Evolutionary conservation across 2,888 invertebrate species (phyloP).

Genomic region (Onchidella celtica): DNA sequence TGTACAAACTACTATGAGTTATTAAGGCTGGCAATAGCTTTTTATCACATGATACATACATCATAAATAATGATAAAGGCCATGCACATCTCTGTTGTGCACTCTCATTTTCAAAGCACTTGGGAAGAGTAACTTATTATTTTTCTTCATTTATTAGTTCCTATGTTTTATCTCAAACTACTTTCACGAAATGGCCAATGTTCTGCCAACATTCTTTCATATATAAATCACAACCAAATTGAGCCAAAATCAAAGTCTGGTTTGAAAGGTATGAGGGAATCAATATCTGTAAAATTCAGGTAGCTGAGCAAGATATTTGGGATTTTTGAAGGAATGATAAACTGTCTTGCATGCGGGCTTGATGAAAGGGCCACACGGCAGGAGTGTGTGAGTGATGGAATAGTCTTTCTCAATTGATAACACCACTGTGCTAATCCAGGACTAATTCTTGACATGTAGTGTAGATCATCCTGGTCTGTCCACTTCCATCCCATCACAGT

Average conservation of each 20-base stretch:
- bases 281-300: conserved; percentile 66
- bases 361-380: conserved; percentile 59
- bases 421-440: conserved; percentile 63
- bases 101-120: too few relatives aligned
- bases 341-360: conserved; percentile 53
- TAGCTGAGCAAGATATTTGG: conserved; percentile 63
- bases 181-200: too few relatives aligned
- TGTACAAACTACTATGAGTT: too few relatives aligned
- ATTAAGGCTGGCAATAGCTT: too few relatives aligned
- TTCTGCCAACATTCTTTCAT: background rate
- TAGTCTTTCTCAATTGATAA: conserved; percentile 52
- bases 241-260: conserved; percentile 28
- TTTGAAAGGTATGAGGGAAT: conserved; percentile 49
- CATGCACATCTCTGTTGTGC: too few relatives aligned
- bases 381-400: conserved; percentile 60
- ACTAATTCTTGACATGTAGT: conserved; percentile 59
- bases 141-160: too few relatives aligned
- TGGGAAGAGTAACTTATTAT: too few relatives aligned
- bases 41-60: too few relatives aligned
- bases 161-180: too few relatives aligned
- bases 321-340: conserved; percentile 56
- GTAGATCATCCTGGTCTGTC: conserved; percentile 58
- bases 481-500: conserved; percentile 68
- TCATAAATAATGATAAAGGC: too few relatives aligned
- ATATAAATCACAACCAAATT: background rate